These are phyloP conservation scores for Datnioides undecimradiatus DNA, from an alignment of 2,113 vertebrate species.

Conservation along the genomic window DNA sequence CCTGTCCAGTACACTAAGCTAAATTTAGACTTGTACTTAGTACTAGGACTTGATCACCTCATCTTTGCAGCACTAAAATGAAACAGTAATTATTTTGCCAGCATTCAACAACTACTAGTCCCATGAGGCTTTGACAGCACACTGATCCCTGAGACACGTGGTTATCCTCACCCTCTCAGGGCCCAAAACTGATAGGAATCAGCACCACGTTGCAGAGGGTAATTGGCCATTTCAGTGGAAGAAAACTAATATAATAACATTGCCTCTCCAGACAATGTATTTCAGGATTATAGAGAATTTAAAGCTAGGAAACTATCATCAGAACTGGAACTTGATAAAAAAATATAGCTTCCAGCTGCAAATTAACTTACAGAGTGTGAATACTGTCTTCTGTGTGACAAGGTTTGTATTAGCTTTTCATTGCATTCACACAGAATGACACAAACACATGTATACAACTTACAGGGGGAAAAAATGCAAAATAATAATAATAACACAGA, in stretches of 20 bases:
- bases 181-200: conserved; percentile 25
- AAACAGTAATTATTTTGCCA: conserved; percentile 57
- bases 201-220: conserved; percentile 24
- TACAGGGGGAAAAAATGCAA: conserved; percentile 13
- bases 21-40: conserved; percentile 42
- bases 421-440: conserved; percentile 12
- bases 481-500: conserved; percentile 38
- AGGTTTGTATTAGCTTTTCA: conserved; percentile 24
- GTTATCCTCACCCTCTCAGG: conserved; percentile 26
- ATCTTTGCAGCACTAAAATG: conserved; percentile 45
- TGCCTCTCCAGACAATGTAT: conserved; percentile 19
- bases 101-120: conserved; percentile 33
- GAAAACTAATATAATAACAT: conserved; percentile 28
- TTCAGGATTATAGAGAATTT: conserved; percentile 12
- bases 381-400: conserved; percentile 4
- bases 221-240: conserved; percentile 46
- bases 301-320: conserved; percentile 15
- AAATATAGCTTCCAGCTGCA: neutral
- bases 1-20: conserved; percentile 20
- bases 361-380: conserved; percentile 4
- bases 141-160: conserved; percentile 22
- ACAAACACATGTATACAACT: conserved; percentile 24
- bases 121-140: conserved; percentile 29
- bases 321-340: conserved; percentile 2
- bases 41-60: conserved; percentile 46